Percentiles rank a stretch among this genome's conserved stretches.
Conservation (phyloP, 2,113 vertebrate genomes). For the Malurus elegans region DNA sequence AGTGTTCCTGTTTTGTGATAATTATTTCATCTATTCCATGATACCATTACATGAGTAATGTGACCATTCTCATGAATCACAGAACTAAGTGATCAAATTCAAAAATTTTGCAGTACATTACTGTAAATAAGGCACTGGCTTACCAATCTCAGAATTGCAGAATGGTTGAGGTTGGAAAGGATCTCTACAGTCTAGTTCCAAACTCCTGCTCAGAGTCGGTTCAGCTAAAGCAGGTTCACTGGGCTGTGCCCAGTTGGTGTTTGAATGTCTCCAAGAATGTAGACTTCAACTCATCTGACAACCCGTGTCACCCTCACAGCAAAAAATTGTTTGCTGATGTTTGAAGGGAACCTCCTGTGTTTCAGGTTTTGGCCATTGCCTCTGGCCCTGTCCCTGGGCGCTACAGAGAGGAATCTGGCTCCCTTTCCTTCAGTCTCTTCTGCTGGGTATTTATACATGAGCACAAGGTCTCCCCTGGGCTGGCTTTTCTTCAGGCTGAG, state of each 20-base stretch:
- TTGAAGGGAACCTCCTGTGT: neutral
- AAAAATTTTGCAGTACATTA: neutral
- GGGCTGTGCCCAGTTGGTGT: neutral
- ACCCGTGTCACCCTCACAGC: neutral
- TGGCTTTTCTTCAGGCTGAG: neutral
- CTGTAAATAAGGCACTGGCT: neutral
- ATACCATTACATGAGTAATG: rapidly evolving
- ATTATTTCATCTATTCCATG: neutral
- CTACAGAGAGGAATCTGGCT: neutral
- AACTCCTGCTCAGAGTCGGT: neutral
- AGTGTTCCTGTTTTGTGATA: neutral
- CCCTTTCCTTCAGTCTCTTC: neutral
- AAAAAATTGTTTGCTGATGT: neutral
- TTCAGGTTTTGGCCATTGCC: neutral
- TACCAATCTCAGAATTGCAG: neutral
- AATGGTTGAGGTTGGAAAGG: neutral
- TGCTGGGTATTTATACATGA: neutral
- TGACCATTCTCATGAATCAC: neutral
- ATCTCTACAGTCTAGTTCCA: neutral
- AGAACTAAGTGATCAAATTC: neutral
- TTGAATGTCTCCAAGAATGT: neutral
- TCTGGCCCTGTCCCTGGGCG: neutral
- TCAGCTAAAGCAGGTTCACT: neutral
- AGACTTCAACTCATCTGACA: neutral
- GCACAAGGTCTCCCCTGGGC: neutral